These are phyloP conservation scores for Macaria notata DNA, from an alignment of 2,888 invertebrate species.

Conservation along the genomic window DNA sequence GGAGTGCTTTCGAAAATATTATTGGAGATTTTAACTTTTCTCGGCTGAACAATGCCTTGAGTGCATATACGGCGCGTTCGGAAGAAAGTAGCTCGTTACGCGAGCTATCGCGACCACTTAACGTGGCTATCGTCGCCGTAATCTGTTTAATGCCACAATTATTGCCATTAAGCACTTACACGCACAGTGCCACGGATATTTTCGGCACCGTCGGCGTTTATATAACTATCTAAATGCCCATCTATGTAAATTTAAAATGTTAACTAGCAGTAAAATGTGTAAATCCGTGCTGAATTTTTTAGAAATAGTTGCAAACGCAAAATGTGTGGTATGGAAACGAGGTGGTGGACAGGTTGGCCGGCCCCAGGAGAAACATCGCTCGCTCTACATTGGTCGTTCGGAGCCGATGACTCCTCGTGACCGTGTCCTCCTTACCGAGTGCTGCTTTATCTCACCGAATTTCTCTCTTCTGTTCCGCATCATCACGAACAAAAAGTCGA, in stretches of 20 bases:
- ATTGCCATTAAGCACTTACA: constrained; percentile 14
- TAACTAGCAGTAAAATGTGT: constrained; percentile 24
- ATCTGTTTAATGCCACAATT: constrained; percentile 18
- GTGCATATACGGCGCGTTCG: constrained; percentile 47
- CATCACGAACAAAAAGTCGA: constrained; percentile 77
- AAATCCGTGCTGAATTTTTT: constrained; percentile 30
- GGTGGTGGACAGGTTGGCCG: constrained; percentile 60
- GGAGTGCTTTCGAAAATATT: constrained; percentile 78
- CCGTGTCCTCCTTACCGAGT: constrained; percentile 76
- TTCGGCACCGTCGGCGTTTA: constrained; percentile 13
- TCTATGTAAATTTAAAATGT: constrained; percentile 15
- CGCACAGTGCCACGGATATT: constrained; percentile 5
- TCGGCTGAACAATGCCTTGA: constrained; percentile 59
- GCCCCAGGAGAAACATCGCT: constrained; percentile 70
- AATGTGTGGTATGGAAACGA: constrained; percentile 33
- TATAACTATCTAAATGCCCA: constrained; percentile 16
- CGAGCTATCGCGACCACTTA: constrained; percentile 43
- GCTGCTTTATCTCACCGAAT: constrained; percentile 77
- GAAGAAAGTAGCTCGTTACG: constrained; percentile 60
- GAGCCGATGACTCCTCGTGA: constrained; percentile 78
- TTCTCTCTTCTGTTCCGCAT: constrained; percentile 79
- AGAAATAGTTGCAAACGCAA: constrained; percentile 34
- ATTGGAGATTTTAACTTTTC: constrained; percentile 66
- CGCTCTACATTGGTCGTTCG: constrained; percentile 73
- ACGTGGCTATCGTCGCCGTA: constrained; percentile 26